Percentiles rank a stretch among this genome's conserved stretches.
phyloP scores from a whole-genome alignment of 1,140 invertebrate genomes.

The Brachionus asplanchnoidis region DNA sequence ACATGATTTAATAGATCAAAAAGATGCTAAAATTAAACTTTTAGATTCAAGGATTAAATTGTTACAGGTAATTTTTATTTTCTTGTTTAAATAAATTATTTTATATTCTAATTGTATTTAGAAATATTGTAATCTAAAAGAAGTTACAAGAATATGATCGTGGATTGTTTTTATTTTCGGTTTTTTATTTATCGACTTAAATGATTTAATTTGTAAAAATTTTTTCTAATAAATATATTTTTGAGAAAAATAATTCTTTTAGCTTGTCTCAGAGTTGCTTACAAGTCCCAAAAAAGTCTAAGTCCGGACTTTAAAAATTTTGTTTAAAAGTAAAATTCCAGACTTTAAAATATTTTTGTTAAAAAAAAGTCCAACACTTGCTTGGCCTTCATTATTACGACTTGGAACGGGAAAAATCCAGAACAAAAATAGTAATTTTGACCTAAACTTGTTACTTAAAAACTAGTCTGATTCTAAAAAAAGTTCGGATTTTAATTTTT shows the following conservation, averaged over 20 bases:
- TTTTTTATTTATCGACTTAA: background rate
- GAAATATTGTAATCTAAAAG: constrained; percentile 7
- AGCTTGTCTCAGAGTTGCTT: no score
- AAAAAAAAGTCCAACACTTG: no score
- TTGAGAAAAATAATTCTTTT: background rate
- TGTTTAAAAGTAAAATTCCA: no score
- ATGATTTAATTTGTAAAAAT: background rate
- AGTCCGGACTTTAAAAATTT: no score
- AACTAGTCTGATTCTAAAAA: no score
- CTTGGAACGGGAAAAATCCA: no score
- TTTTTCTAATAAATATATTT: background rate
- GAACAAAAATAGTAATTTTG: no score
- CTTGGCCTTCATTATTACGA: no score
- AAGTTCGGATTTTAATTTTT: no score
- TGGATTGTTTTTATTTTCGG: background rate
- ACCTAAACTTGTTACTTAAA: no score
- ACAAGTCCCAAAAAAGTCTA: no score
- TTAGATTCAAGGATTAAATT: constrained; percentile 23
- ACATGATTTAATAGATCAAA: background rate
- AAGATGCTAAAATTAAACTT: constrained; percentile 15
- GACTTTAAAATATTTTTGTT: no score
- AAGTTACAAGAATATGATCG: background rate
- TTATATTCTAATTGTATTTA: background rate
- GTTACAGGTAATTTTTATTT: background rate
- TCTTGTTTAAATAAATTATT: background rate